A percentile compares a stretch with the other conserved stretches of the same genome.
Conservation (phyloP, 2,113 vertebrate species). For the Paralichthys olivaceus region DNA sequence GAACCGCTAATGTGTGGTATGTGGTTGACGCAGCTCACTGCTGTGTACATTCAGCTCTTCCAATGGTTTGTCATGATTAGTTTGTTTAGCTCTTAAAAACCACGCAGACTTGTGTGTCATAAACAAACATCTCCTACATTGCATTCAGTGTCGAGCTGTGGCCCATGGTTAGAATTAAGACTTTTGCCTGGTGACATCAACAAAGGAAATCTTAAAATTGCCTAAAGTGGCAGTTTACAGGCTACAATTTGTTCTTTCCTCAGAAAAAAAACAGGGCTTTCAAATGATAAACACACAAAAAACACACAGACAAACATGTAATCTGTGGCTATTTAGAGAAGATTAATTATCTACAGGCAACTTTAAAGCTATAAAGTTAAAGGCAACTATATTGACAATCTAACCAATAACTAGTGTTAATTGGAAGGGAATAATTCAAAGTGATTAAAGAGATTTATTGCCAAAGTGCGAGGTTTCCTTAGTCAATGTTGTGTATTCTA, state of each 20-base stretch:
- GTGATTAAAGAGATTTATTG: no score
- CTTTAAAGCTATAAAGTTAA: no score
- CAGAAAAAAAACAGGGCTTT: neutral
- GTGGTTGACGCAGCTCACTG: conserved; percentile 45
- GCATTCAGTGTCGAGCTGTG: conserved; percentile 26
- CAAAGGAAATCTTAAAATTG: conserved; percentile 24
- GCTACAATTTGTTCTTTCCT: conserved; percentile 20
- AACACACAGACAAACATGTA: neutral
- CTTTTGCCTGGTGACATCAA: conserved; percentile 31
- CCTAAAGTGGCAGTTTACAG: conserved; percentile 18
- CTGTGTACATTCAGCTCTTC: conserved; percentile 63
- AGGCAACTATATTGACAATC: neutral
- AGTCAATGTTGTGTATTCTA: no score
- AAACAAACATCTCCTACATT: conserved; percentile 66
- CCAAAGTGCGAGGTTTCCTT: no score
- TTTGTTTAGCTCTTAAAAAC: conserved; percentile 76
- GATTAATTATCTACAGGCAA: neutral
- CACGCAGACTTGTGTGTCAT: conserved; percentile 44
- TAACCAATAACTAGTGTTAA: no score
- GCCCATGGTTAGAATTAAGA: conserved; percentile 47
- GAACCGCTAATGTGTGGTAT: conserved; percentile 67
- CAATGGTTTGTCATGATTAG: conserved; percentile 70
- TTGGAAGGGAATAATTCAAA: no score
- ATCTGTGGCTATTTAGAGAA: neutral
- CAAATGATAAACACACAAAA: neutral